Evolutionary conservation across 2,888 invertebrate genomes (phyloP).

Genomic region (Machimus rusticus): DNA sequence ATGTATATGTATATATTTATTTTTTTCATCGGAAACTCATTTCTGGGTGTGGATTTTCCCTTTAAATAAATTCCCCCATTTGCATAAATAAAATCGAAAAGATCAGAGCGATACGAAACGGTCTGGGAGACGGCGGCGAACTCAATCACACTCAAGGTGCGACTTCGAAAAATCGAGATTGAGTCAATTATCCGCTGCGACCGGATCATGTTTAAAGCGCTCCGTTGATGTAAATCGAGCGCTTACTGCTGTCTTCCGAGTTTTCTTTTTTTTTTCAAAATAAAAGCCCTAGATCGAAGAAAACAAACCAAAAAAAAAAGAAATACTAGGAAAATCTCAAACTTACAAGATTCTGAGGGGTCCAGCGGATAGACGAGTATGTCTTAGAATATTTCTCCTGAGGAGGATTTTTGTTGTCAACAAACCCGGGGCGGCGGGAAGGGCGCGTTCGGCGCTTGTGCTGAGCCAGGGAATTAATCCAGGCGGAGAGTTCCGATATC

Average conservation of each 20-base stretch:
- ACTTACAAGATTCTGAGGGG: neutral
- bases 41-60: slow-evolving; percentile 34
- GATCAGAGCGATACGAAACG: neutral
- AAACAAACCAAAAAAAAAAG: neutral
- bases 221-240: neutral
- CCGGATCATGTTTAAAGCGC: neutral
- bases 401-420: neutral
- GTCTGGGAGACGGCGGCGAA: neutral
- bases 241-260: slow-evolving; percentile 6
- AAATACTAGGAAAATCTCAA: neutral
- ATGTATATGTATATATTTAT: neutral
- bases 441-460: neutral
- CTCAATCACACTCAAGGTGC: neutral
- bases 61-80: slow-evolving; percentile 34
- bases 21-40: neutral
- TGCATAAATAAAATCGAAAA: slow-evolving; percentile 28
- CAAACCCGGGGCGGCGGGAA: neutral
- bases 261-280: neutral
- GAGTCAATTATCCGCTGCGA: neutral
- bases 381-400: neutral
- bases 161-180: slow-evolving; percentile 14
- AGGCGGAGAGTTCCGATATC: slow-evolving; percentile 20
- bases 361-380: neutral
- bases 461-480: slow-evolving; percentile 16
- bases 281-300: neutral